Conservation (phyloP, 2,113 vertebrate genomes). For the Dicentrarchus labrax region DNA sequence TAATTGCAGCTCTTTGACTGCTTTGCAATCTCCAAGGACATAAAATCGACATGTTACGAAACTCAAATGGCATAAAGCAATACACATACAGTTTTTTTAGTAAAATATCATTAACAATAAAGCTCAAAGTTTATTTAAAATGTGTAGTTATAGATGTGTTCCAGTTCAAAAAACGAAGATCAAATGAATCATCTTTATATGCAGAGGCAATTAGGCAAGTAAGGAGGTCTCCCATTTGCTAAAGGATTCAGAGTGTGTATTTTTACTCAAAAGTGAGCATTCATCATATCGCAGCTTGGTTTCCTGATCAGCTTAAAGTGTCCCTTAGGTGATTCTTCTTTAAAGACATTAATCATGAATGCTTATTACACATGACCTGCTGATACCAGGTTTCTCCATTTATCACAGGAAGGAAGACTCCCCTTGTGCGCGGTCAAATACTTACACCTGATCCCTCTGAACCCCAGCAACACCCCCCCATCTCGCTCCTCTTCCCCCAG, state of each 20-base stretch:
- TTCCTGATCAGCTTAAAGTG: slow-evolving; percentile 72
- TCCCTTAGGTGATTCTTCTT: slow-evolving; percentile 73
- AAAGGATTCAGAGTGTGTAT: slow-evolving; percentile 60
- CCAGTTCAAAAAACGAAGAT: slow-evolving; percentile 48
- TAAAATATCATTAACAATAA: slow-evolving; percentile 41
- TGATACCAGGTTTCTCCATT: slow-evolving; percentile 65
- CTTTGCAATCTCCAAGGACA: slow-evolving; percentile 27
- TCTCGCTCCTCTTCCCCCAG: background rate
- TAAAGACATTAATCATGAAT: slow-evolving; percentile 74
- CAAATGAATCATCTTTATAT: slow-evolving; percentile 62
- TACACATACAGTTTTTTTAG: background rate
- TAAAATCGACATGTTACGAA: slow-evolving; percentile 10
- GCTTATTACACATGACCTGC: slow-evolving; percentile 74
- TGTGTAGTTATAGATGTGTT: slow-evolving; percentile 22
- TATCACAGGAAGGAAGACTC: slow-evolving; percentile 58
- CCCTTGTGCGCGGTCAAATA: slow-evolving; percentile 63
- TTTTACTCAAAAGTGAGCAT: slow-evolving; percentile 68
- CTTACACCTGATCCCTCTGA: slow-evolving; percentile 63
- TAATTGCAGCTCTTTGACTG: slow-evolving; percentile 43
- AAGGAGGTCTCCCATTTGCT: slow-evolving; percentile 53
- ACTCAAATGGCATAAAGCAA: slow-evolving; percentile 5
- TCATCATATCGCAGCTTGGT: slow-evolving; percentile 72
- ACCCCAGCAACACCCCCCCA: slow-evolving; percentile 10
- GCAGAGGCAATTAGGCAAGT: slow-evolving; percentile 58
- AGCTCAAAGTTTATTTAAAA: slow-evolving; percentile 36